phyloP scores from a whole-genome alignment of 92 coral and sea anemone species.

The Diadumene lineata region DNA sequence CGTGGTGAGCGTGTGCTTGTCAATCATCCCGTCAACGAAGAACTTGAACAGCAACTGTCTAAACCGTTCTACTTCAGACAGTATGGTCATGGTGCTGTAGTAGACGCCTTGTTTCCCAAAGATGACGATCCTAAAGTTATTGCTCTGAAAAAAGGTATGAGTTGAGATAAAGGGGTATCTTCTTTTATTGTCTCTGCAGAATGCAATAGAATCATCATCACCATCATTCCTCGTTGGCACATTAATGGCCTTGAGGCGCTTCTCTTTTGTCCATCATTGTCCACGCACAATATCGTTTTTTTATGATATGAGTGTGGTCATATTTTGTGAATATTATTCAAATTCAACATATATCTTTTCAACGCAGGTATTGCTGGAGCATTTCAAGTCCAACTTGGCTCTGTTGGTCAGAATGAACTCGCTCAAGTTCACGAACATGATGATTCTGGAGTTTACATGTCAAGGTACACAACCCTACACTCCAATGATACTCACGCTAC shows the following conservation, averaged over 20 bases:
- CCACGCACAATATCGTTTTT: no score
- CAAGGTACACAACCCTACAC: conserved; percentile 57
- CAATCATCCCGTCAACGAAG: conserved; percentile 86
- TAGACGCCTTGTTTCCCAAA: conserved; percentile 72
- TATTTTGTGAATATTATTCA: no score
- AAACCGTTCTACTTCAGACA: conserved; percentile 88
- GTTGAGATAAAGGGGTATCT: no score
- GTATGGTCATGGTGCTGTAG: conserved; percentile 65
- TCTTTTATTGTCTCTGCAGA: background rate
- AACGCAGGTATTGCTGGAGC: conserved; percentile 60
- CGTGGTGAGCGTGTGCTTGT: conserved; percentile 50
- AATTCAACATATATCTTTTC: background rate
- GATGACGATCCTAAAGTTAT: conserved; percentile 66
- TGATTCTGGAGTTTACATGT: conserved; percentile 71
- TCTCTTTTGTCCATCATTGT: no score
- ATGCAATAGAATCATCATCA: background rate
- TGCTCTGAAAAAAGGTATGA: conserved; percentile 83
- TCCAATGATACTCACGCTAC: conserved; percentile 63
- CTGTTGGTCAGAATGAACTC: conserved; percentile 13
- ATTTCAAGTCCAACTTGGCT: conserved; percentile 54
- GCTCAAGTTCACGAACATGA: conserved; percentile 70
- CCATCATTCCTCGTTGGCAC: no score
- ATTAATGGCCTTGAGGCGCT: no score
- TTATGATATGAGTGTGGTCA: no score
- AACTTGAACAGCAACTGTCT: conserved; percentile 84